Percentiles rank a stretch among this genome's conserved stretches.
phyloP scores from a whole-genome alignment of 1,140 invertebrate genomes.

The Heterodera carotae region DNA sequence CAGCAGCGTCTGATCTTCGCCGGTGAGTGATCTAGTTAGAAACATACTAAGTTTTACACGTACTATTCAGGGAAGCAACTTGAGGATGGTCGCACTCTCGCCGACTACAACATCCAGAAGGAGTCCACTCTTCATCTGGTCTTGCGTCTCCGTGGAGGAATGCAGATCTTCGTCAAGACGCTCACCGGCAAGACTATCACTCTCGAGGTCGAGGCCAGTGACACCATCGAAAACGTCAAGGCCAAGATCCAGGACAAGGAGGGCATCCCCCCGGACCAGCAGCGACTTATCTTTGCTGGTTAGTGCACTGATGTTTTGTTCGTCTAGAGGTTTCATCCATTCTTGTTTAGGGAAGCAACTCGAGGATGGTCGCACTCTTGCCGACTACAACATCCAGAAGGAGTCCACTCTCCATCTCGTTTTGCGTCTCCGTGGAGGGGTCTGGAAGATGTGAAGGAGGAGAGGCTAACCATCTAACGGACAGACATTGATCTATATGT shows the following conservation, averaged over 20 bases:
- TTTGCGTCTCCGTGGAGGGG: slow-evolving; percentile 75
- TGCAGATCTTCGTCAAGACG: slow-evolving; percentile 71
- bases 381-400: not conserved
- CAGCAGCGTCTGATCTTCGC: slow-evolving; percentile 64
- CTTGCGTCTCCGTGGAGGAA: slow-evolving; percentile 75
- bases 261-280: too few species aligned
- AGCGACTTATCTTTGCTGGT: too few species aligned
- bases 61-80: slow-evolving; percentile 6
- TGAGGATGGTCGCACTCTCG: slow-evolving; percentile 17
- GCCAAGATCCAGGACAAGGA: too few species aligned
- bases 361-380: slow-evolving; percentile 26
- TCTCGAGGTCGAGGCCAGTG: too few species aligned
- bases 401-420: slow-evolving; percentile 62
- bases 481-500: not conserved
- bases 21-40: not conserved
- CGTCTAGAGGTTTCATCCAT: too few species aligned
- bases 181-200: slow-evolving; percentile 58
- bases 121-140: slow-evolving; percentile 63
- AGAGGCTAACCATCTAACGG: too few species aligned
- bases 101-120: not conserved
- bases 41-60: not conserved
- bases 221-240: too few species aligned
- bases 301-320: too few species aligned
- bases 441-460: not conserved
- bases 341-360: slow-evolving; percentile 30